Conservation (phyloP, 2,797 vertebrate genomes). For the Pitangus sulphuratus region DNA sequence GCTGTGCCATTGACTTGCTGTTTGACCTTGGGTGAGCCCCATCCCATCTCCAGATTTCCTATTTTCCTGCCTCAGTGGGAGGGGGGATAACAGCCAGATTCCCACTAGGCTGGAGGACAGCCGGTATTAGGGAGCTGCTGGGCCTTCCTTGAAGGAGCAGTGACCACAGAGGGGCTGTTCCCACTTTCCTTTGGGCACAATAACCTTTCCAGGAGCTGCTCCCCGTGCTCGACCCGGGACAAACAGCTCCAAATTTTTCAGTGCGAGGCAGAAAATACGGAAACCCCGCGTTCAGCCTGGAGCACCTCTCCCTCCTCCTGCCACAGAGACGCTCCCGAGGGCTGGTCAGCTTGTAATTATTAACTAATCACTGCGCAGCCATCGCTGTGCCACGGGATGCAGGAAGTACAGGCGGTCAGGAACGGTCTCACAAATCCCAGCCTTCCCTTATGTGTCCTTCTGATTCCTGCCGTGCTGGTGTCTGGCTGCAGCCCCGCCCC, state of each 20-base stretch:
- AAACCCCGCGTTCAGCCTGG: not conserved
- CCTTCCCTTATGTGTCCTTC: not conserved
- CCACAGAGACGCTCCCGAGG: not conserved
- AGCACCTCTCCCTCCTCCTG: not conserved
- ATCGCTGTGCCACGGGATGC: not conserved
- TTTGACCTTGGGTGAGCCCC: not conserved
- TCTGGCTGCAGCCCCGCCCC: not conserved
- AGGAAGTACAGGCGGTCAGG: not conserved
- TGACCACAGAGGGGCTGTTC: not conserved
- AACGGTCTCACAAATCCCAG: not conserved
- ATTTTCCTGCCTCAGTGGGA: accelerated
- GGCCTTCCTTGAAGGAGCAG: not conserved
- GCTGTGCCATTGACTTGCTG: not conserved
- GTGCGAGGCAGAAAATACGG: not conserved
- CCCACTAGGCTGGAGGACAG: not conserved
- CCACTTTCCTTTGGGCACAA: not conserved
- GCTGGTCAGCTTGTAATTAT: constrained; percentile 25
- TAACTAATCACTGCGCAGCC: not conserved
- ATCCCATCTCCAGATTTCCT: not conserved
- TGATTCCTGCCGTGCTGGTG: not conserved
- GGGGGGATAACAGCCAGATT: not conserved
- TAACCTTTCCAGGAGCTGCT: not conserved
- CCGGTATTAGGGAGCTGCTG: not conserved
- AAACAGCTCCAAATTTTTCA: not conserved
- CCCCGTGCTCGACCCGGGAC: not conserved